These are phyloP conservation scores for Morpho deidamia DNA, from an alignment of 2,888 invertebrate species.

Conservation along the genomic window DNA sequence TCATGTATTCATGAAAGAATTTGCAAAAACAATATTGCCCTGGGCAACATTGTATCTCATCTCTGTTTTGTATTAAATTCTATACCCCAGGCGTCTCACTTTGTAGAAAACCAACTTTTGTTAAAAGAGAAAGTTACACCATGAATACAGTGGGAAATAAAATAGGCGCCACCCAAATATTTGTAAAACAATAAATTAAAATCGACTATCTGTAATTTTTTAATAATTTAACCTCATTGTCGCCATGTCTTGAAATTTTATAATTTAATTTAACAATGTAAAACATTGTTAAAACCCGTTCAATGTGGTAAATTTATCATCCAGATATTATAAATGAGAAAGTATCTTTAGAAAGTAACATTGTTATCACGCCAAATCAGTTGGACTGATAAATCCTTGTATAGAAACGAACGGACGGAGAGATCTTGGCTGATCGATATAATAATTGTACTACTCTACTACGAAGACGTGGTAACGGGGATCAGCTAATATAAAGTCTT, in stretches of 20 bases:
- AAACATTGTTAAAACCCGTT: too few species aligned
- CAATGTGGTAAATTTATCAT: too few species aligned
- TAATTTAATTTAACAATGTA: background rate
- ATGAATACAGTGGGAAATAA: background rate
- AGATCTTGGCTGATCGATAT: too few species aligned
- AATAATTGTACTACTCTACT: too few species aligned
- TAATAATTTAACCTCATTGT: background rate
- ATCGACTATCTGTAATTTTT: background rate
- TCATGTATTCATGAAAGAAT: background rate
- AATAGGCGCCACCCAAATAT: background rate
- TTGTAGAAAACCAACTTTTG: background rate
- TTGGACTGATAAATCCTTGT: too few species aligned
- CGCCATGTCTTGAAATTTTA: background rate
- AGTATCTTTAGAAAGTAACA: too few species aligned
- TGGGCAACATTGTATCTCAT: background rate
- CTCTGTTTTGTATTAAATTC: background rate
- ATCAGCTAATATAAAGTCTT: too few species aligned
- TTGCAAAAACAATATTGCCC: background rate
- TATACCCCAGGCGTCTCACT: background rate
- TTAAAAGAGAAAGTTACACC: background rate
- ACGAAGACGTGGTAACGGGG: too few species aligned
- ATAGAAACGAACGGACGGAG: too few species aligned
- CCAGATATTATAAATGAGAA: too few species aligned
- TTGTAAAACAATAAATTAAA: background rate
- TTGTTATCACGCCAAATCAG: too few species aligned